These are phyloP conservation scores for Potorous gilbertii DNA, from an alignment of 2,797 vertebrate species.

Conservation along the genomic window DNA sequence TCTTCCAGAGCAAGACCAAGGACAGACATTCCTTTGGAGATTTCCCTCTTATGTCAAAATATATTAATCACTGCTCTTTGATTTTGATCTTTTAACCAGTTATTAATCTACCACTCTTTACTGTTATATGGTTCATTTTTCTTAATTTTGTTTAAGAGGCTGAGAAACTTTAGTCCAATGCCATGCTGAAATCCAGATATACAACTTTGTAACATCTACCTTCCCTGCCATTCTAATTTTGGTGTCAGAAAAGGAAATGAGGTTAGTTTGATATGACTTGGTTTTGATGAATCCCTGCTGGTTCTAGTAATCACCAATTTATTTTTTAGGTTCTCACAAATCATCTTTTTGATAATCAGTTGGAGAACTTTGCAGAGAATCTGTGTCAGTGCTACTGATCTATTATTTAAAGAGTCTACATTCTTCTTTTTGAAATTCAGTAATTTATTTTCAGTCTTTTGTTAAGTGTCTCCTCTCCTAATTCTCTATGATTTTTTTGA, in stretches of 20 bases:
- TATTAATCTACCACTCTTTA: not conserved
- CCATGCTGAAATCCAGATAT: not conserved
- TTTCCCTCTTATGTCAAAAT: not conserved
- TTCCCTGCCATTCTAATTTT: not conserved
- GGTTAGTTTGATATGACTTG: not conserved
- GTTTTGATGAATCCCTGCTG: not conserved
- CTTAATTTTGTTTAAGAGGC: not conserved
- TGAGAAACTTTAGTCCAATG: not conserved
- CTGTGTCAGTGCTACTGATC: not conserved
- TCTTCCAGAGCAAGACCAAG: not conserved
- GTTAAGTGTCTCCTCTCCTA: not conserved
- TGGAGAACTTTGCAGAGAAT: not conserved
- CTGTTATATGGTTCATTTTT: not conserved
- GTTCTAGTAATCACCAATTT: not conserved
- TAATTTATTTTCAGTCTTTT: not conserved
- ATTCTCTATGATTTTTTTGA: not conserved
- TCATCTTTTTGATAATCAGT: not conserved
- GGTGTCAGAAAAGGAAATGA: not conserved
- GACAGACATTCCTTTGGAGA: not conserved
- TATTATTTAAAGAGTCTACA: not conserved
- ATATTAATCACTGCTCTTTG: not conserved
- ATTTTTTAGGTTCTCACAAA: not conserved
- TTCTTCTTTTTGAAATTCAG: not conserved
- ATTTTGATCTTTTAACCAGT: not conserved
- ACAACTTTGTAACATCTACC: not conserved